Percentiles rank a stretch among this genome's conserved stretches.
These are phyloP conservation scores for Cerastoderma edule DNA, from an alignment of 2,888 invertebrate genomes.

Conservation along the genomic window DNA sequence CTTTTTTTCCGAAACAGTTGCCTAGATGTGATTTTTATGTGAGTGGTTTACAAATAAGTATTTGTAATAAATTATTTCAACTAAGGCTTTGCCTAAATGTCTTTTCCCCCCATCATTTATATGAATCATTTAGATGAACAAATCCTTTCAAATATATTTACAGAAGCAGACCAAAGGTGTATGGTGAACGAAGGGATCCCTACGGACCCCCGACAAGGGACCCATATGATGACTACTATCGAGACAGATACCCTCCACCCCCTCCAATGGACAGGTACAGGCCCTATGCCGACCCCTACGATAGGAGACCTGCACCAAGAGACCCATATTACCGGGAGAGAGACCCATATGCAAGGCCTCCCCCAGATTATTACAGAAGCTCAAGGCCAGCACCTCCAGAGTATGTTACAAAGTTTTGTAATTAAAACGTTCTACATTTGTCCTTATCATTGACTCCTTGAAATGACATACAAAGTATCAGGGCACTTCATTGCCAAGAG, in stretches of 20 bases:
- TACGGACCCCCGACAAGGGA: slow-evolving; percentile 52
- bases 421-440: too few relatives aligned
- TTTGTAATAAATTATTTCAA: too few relatives aligned
- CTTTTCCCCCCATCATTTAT: too few relatives aligned
- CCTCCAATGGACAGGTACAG: slow-evolving; percentile 73
- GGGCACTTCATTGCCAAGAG: too few relatives aligned
- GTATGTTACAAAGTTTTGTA: background rate
- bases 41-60: too few relatives aligned
- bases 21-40: too few relatives aligned
- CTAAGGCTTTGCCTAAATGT: too few relatives aligned
- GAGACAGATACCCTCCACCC: slow-evolving; percentile 73
- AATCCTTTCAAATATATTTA: slow-evolving; percentile 13
- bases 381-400: slow-evolving; percentile 34
- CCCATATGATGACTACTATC: slow-evolving; percentile 70
- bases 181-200: slow-evolving; percentile 59
- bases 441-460: too few relatives aligned
- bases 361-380: slow-evolving; percentile 75
- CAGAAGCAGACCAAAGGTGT: slow-evolving; percentile 40
- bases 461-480: too few relatives aligned
- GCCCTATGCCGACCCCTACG: slow-evolving; percentile 76
- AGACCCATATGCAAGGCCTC: slow-evolving; percentile 73
- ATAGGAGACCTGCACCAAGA: slow-evolving; percentile 68
- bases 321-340: slow-evolving; percentile 70
- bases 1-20: too few relatives aligned
- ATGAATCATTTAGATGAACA: too few relatives aligned